Evolutionary conservation across 2,113 vertebrate genomes (phyloP).

Genomic region (Alces alces): DNA sequence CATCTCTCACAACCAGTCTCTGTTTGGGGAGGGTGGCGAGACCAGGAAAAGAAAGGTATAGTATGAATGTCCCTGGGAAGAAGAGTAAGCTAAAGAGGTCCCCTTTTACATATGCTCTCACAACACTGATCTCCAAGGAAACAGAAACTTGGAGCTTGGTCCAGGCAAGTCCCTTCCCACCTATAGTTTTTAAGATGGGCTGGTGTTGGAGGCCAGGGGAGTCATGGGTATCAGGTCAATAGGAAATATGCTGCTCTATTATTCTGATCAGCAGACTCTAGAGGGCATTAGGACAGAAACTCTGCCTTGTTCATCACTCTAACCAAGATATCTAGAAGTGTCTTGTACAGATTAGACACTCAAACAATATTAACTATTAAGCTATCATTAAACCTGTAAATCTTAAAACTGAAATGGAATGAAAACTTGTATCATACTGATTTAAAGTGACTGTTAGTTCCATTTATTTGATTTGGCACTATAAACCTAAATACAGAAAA

Average conservation of each 20-base stretch:
- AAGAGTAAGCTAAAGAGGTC: background rate
- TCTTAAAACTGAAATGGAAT: background rate
- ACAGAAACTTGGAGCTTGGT: background rate
- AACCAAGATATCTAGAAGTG: background rate
- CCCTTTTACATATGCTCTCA: background rate
- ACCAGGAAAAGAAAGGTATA: background rate
- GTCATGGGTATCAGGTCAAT: constrained; percentile 74
- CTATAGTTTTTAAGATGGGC: constrained; percentile 75
- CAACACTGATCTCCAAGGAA: background rate
- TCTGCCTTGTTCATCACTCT: background rate
- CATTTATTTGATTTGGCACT: background rate
- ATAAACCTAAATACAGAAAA: background rate
- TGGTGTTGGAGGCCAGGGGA: constrained; percentile 75
- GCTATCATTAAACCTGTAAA: background rate
- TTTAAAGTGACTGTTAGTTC: background rate
- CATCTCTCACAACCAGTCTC: background rate
- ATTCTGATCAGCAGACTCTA: background rate
- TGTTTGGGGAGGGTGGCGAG: background rate
- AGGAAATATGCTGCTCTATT: constrained; percentile 2
- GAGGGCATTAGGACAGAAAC: background rate
- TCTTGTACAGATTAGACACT: background rate
- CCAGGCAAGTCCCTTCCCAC: background rate
- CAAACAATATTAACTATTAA: background rate
- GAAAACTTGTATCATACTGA: background rate
- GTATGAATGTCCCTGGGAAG: background rate